Evolutionary conservation across 2,113 vertebrate genomes (phyloP), one percentile per base, ranked within the genome.

Genomic region (Prietella phreatophila): DNA sequence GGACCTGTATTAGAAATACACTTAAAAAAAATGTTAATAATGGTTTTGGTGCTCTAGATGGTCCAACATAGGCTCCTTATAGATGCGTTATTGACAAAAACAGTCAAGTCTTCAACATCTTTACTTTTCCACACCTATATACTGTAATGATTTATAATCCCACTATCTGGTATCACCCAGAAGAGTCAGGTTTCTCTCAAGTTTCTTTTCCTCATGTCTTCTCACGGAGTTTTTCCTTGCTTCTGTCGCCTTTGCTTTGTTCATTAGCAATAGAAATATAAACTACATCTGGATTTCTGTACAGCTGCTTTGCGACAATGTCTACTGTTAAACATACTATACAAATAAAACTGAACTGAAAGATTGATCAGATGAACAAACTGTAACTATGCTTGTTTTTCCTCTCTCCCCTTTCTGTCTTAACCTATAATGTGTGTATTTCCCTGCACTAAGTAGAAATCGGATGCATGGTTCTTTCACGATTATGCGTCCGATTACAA

Each of bases 401-500:
- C 85, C 81, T 27, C 56, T 22, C 36, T 55, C 67, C 63, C 47
- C 5, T 65, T 53, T n/a, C 33, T 42, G 55, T 60, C 55, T 15
- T 20, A 30, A 47, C 33, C 20, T 65, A 22, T 67, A 19, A 75
- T 10, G 47, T 53, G 53, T 60, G 61, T 71, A n/a, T 61, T 50
- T 84, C 55, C 27, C 82, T 76, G 61, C 30, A 50, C n/a, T 36
- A 56, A 76, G 27, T 53, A 39, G 36, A 71, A 56, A 71, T 19
- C 1, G n/a, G 61, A 63, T 27, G 25, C 61, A 27, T 63, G 25
- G 0, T 67, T 42, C 53, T 82, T 63, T 47, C 19, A 30, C 60
- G 55, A 67, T 87, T 27, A 36, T 83, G 17, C 75, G 6, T 89
- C 53, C 56, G 65, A 65, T 85, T 87, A 82, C 73, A 63, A 33